Base-by-base conservation (phyloP, 2,888 invertebrate genomes). In the Crepidodera aurea region DNA sequence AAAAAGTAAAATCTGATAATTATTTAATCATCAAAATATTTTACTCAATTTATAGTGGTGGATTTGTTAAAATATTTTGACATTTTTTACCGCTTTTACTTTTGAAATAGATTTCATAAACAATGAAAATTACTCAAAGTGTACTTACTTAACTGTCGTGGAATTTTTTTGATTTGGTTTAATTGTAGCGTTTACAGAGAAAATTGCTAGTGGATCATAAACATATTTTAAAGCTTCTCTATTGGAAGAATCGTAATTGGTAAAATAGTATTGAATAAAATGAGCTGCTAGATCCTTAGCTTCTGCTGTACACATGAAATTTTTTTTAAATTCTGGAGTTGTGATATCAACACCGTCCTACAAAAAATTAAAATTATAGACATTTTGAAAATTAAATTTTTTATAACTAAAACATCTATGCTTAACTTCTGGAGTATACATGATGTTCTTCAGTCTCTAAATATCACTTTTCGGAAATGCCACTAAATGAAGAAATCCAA, bases 231-330 rank as follows among this genome's bases (percentile, higher is more conserved):
- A 51, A 22, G 39, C 37, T 13, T 15, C 25, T 25, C 69, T 57
- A 22, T 62, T 34, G 2, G 48, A 22, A 6, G 59, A 63, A 48
- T 69, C 67, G 42, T 65, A 69, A 10, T 34, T 40, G 1, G 61
- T 65, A 50, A 66, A 68, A 32, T 60, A 69, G 53, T 63, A 55
- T 51, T 67, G 64, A 1, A 67, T 6, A 46, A 69, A 69, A 18
- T 65, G 60, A n/a, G 63, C 29, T 4, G 56, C 64, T 12, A 69
- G 55, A 39, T 66, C 55, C 15, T 51, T 48, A 15, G 59, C 67
- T 12, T 57, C 57, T 6, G 37, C 3, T 6, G 46, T 27, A 32
- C 67, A 67, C 13, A 66, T 13, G 22, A 65, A 65, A 53, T 66
- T 62, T 53, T 65, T 60, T 48, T 54, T 37, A 48, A 56, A 51